Base-by-base conservation (phyloP, 2,888 invertebrate genomes). In the Cosmorhoe ocellata region DNA sequence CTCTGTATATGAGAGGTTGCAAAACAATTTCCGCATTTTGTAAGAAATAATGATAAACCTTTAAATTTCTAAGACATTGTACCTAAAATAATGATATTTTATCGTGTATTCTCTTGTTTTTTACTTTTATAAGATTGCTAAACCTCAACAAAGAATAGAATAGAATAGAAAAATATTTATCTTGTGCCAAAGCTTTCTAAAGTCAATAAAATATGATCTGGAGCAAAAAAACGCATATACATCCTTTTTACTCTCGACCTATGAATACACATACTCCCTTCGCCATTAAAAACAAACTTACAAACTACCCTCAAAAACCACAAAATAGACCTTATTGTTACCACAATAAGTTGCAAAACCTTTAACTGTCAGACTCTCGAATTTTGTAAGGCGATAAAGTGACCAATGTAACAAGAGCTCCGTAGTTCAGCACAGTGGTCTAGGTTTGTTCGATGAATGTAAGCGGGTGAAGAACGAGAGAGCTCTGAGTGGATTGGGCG, bases 401-500 rank as follows among this genome's bases (percentile, higher is more conserved):
- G 69, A 59, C 85, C 69, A 76, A 54, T 61, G 30, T 66, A 66
- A 37, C 32, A 34, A 56, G 72, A 74, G n/a, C 78, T 56, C 28
- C 47, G 22, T 13, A 26, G 28, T 30, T 39, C 33, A 26, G 33
- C 32, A 38, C 43, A 6, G 8, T 8, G 22, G 12, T 30, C 22
- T n/a, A 10, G 32, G 30, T 43, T 39, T 24, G 31, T 51, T 38
- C 37, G 14, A 27, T 26, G 36, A 56, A 37, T 41, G 53, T 44
- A 54, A 43, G 42, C 44, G 37, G 43, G 45, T 47, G 46, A 57
- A 56, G 49, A 42, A 45, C 59, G 59, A 63, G 66, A 62, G 51
- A 61, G 83, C 51, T 78, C 83, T 58, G n/a, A 7, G 14, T 67
- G 65, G 42, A 56, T 37, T 77, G 81, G 84, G 26, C 46, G 53